Conservation (phyloP, 2,888 invertebrate species). For the Spodoptera picta region DNA sequence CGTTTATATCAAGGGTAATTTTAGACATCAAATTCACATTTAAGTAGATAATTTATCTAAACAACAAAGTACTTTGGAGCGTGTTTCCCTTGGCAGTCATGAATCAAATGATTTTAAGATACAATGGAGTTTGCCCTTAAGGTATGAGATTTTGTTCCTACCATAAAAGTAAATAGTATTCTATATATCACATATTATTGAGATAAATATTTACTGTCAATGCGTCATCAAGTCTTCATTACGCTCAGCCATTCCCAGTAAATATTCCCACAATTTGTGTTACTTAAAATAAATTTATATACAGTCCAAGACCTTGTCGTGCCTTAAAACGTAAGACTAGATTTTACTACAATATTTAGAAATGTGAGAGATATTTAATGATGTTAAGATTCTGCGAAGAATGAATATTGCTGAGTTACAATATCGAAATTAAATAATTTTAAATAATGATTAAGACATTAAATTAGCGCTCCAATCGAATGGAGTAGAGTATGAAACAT, state of each 20-base stretch:
- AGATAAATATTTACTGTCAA: slow-evolving; percentile 78
- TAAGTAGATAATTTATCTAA: slow-evolving; percentile 67
- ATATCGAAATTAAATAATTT: slow-evolving; percentile 67
- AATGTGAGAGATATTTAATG: slow-evolving; percentile 74
- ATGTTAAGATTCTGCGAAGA: slow-evolving; percentile 64
- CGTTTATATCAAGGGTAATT: slow-evolving; percentile 65
- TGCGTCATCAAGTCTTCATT: slow-evolving; percentile 56
- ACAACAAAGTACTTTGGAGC: slow-evolving; percentile 65
- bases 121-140: slow-evolving; percentile 67
- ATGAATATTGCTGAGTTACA: slow-evolving; percentile 66
- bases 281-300: slow-evolving; percentile 79
- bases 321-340: slow-evolving; percentile 87
- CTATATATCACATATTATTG: slow-evolving; percentile 85
- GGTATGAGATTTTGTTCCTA: slow-evolving; percentile 82
- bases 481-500: slow-evolving; percentile 60
- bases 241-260: slow-evolving; percentile 65
- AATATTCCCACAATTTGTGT: slow-evolving; percentile 79
- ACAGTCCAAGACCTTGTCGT: slow-evolving; percentile 82
- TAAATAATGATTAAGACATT: slow-evolving; percentile 62
- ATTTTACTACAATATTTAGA: slow-evolving; percentile 85
- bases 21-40: slow-evolving; percentile 79
- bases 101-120: slow-evolving; percentile 64
- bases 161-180: slow-evolving; percentile 74
- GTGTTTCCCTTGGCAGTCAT: slow-evolving; percentile 75
- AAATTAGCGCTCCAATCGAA: slow-evolving; percentile 59